phyloP scores from a whole-genome alignment of 2,888 invertebrate species.

The Drosophila picticornis region DNA sequence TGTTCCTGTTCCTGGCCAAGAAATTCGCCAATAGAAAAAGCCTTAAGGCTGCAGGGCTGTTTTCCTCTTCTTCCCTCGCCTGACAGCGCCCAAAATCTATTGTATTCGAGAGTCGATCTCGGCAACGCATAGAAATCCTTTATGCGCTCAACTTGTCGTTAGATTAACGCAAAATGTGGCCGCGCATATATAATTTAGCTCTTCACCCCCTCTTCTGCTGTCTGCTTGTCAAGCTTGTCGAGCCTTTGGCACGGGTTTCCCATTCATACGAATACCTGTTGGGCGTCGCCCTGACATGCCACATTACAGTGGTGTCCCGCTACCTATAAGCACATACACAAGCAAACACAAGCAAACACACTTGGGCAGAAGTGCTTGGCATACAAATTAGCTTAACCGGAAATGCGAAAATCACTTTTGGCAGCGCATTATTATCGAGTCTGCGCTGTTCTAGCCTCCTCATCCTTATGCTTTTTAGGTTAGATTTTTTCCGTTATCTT shows the following conservation, averaged over 20 bases:
- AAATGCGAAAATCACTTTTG: conserved; percentile 78
- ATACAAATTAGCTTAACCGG: conserved; percentile 78
- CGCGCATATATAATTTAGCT: conserved; percentile 71
- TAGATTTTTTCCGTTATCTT: conserved; percentile 6
- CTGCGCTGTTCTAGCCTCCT: conserved; percentile 24
- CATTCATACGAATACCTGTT: conserved; percentile 61
- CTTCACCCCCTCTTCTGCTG: neutral
- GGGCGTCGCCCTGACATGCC: conserved; percentile 34
- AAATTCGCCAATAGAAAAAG: conserved; percentile 22
- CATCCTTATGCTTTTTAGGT: neutral
- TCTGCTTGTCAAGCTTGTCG: conserved; percentile 1
- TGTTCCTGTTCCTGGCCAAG: conserved; percentile 25
- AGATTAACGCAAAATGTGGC: conserved; percentile 79
- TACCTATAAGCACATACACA: conserved; percentile 19
- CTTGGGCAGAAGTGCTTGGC: conserved; percentile 65
- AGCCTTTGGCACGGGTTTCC: conserved; percentile 39
- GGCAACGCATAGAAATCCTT: conserved; percentile 76
- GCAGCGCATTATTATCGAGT: conserved; percentile 72
- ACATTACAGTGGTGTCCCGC: conserved; percentile 28
- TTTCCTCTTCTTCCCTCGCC: neutral
- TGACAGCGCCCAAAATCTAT: conserved; percentile 39
- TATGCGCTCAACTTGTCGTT: conserved; percentile 77
- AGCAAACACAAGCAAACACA: conserved; percentile 16
- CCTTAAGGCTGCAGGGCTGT: conserved; percentile 14
- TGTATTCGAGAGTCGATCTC: conserved; percentile 38